Evolutionary conservation across 2,888 invertebrate genomes (phyloP).

Genomic region (Pseudanteris insignis): DNA sequence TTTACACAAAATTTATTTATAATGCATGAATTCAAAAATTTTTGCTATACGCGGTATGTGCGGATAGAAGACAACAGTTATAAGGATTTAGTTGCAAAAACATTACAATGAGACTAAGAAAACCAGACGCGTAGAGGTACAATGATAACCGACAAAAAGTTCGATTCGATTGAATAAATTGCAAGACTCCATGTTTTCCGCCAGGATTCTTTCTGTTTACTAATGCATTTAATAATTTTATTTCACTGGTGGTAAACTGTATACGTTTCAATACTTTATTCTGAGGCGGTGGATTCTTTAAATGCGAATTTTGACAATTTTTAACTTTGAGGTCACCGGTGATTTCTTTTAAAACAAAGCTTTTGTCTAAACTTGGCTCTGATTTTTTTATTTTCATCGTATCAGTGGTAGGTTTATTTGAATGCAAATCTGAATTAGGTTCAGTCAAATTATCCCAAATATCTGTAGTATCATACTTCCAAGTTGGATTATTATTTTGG

Average conservation of each 20-base stretch:
- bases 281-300: neutral
- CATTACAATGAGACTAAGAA: slow-evolving; percentile 51
- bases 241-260: slow-evolving; percentile 4
- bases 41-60: too few species aligned
- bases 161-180: slow-evolving; percentile 50
- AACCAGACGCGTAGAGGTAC: slow-evolving; percentile 54
- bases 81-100: slow-evolving; percentile 47
- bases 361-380: neutral
- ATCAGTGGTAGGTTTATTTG: neutral
- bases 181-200: slow-evolving; percentile 14
- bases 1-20: too few species aligned
- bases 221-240: slow-evolving; percentile 5
- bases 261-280: neutral
- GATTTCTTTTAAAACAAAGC: neutral
- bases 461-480: too few species aligned
- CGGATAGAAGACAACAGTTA: slow-evolving; percentile 38
- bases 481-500: too few species aligned
- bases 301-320: too few species aligned
- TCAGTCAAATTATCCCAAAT: slow-evolving; percentile 1
- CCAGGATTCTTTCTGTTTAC: neutral
- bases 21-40: too few species aligned
- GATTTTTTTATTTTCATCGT: neutral
- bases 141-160: slow-evolving; percentile 52
- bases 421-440: neutral
- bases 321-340: neutral